Evolutionary conservation across 1,140 invertebrate genomes (phyloP), one percentile per base, ranked within the genome.

Genomic region (Dendroctonus ponderosae): DNA sequence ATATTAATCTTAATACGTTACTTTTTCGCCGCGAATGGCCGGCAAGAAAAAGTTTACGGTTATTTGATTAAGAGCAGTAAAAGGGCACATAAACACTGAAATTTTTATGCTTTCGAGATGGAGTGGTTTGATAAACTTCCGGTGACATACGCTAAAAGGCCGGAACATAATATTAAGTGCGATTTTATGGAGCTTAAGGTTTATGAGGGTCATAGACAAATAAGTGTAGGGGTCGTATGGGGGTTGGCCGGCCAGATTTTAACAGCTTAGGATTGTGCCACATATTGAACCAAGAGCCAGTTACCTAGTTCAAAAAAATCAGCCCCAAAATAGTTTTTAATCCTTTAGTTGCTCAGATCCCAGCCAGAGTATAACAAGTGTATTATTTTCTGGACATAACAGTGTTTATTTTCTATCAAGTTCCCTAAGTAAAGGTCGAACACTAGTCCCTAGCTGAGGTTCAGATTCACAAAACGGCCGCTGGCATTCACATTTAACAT

Each of bases 401-500:
- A n/a, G n/a, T n/a, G n/a, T n/a, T n/a, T n/a, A n/a, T n/a, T n/a
- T n/a, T n/a, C n/a, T n/a, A n/a, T 26, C 26, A 26, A 26, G 1
- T 26, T 26, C 26, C 26, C 26, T 26, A 26, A 26, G 26, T 26
- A 26, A 26, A 26, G 53, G 53, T 56, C 53, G 39, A 9, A 9
- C 6, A 43, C 52, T 66, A 12, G 63, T 66, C n/a, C 63, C 63
- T 5, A 40, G 52, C 5, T 3, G 38, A 41, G 49, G 11, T n/a
- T 6, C 4, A 5, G 41, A n/a, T 46, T 66, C 64, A 60, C 64
- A 66, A 37, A 66, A 66, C n/a, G 58, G 56, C 26, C 14, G 15
- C 42, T 56, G 26, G 42, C 66, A 67, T 26, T 70, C 56, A 54
- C 71, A 73, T n/a, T 61, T 42, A 11, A 70, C 61, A 9, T 65